Evolutionary conservation across 2,888 invertebrate species (phyloP).

Genomic region (Sipunculus nudus): DNA sequence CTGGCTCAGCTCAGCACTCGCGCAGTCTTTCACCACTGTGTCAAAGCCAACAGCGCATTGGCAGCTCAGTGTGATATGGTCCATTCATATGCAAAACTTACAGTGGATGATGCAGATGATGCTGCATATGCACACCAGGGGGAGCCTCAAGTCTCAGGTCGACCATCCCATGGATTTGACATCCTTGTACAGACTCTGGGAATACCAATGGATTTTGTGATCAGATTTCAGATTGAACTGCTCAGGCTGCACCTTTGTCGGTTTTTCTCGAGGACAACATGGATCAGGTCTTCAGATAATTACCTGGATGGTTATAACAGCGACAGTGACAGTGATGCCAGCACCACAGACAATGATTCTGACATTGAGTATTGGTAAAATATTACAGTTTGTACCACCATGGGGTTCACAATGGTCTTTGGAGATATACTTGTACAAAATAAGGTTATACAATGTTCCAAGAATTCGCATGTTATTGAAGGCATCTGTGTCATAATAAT

Average conservation of each 20-base stretch:
- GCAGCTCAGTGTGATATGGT: conserved; percentile 34
- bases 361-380: conserved; percentile 58
- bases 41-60: conserved; percentile 40
- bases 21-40: conserved; percentile 48
- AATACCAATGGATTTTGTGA: conserved; percentile 21
- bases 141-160: background rate
- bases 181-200: conserved; percentile 38
- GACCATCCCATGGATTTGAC: conserved; percentile 4
- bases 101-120: background rate
- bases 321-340: conserved; percentile 38
- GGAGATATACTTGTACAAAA: too few species aligned
- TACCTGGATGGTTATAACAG: conserved; percentile 11
- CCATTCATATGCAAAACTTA: too few species aligned
- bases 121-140: background rate
- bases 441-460: too few species aligned
- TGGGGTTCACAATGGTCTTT: too few species aligned
- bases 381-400: too few species aligned
- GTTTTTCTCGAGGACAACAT: conserved; percentile 42
- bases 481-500: too few species aligned
- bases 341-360: conserved; percentile 54
- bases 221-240: conserved; percentile 53
- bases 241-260: conserved; percentile 46
- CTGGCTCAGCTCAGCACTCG: conserved; percentile 50
- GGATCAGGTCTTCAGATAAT: conserved; percentile 30
- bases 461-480: too few species aligned